Percentiles rank a stretch among this genome's conserved stretches.
phyloP scores from a whole-genome alignment of 2,113 vertebrate genomes.

The Phylloscopus whistleri region DNA sequence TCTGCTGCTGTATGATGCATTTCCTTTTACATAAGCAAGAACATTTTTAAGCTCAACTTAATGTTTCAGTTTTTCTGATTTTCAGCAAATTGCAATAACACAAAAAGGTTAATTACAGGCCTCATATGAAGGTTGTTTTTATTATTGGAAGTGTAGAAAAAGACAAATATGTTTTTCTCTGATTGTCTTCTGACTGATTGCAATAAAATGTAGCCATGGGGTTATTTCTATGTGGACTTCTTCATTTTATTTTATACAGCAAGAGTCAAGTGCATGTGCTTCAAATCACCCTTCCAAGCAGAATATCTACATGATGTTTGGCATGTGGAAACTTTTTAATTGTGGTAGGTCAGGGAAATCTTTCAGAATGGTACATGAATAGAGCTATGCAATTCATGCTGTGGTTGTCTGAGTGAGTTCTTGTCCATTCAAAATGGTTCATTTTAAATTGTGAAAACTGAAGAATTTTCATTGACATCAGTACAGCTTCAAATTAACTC shows the following conservation, averaged over 20 bases:
- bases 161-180: background rate
- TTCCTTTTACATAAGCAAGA: background rate
- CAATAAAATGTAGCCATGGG: background rate
- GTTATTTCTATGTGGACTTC: background rate
- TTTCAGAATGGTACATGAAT: background rate
- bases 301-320: background rate
- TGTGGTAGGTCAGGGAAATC: background rate
- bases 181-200: background rate
- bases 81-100: background rate
- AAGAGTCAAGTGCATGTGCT: background rate
- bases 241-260: background rate
- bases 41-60: background rate
- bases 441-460: background rate
- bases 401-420: background rate
- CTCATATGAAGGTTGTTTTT: background rate
- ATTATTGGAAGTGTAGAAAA: background rate
- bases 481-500: background rate
- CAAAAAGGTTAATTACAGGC: constrained; percentile 11
- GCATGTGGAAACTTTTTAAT: background rate
- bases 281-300: background rate
- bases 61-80: background rate
- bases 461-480: background rate
- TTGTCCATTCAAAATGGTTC: background rate
- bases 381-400: accelerated
- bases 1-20: background rate